Conservation (phyloP, 2,888 invertebrate genomes). For the Cynaeus angustus region DNA sequence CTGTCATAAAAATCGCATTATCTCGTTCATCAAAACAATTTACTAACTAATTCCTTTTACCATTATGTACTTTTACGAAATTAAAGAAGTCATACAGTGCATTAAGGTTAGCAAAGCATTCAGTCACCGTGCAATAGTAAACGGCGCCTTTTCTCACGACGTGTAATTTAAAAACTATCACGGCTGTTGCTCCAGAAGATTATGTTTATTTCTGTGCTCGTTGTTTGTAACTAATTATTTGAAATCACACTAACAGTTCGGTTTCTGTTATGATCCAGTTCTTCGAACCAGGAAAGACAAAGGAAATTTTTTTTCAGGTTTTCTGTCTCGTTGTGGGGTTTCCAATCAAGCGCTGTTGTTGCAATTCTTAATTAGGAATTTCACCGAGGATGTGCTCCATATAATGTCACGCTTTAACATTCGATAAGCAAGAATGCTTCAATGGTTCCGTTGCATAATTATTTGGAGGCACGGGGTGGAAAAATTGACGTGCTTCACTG, state of each 20-base stretch:
- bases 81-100: constrained; percentile 4
- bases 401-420: constrained; percentile 45
- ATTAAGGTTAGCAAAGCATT: constrained; percentile 23
- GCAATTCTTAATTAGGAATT: constrained; percentile 53
- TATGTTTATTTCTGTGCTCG: constrained; percentile 48
- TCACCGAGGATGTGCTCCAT: constrained; percentile 53
- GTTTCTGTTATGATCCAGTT: constrained; percentile 52
- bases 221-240: constrained; percentile 48
- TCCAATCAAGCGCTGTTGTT: constrained; percentile 29
- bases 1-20: neutral
- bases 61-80: constrained; percentile 2
- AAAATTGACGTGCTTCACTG: constrained; percentile 2
- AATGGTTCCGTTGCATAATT: constrained; percentile 43
- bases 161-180: constrained; percentile 42
- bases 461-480: constrained; percentile 8
- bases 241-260: constrained; percentile 26
- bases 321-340: neutral
- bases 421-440: constrained; percentile 42
- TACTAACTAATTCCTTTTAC: neutral
- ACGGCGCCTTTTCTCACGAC: constrained; percentile 13
- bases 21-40: constrained; percentile 1
- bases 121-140: constrained; percentile 30
- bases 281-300: constrained; percentile 34
- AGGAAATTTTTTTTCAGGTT: constrained; percentile 12
- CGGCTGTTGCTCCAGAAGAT: constrained; percentile 29